A percentile compares a stretch with the other conserved stretches of the same genome.
Evolutionary conservation across 37 sponge, comb jelly and placozoan species (phyloP).

Genomic region (Mnemiopsis leidyi): DNA sequence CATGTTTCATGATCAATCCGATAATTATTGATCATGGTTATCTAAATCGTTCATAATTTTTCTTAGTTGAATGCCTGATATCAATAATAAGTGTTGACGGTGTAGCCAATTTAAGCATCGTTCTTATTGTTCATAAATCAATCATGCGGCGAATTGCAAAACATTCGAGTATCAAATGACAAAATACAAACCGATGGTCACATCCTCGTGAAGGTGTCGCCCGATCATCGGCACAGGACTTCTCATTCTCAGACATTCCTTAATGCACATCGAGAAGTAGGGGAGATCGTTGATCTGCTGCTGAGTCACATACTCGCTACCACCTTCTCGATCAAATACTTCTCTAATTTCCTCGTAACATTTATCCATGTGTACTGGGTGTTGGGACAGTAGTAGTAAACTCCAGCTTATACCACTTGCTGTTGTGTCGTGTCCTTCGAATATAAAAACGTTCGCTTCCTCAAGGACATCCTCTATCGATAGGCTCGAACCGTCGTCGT

Average conservation of each 20-base stretch:
- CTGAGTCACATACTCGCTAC: neutral
- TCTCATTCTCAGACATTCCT: conserved; percentile 37
- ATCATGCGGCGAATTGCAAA: too few relatives aligned
- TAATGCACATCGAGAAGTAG: neutral
- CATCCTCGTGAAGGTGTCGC: neutral
- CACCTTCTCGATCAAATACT: neutral
- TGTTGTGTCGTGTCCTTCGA: neutral
- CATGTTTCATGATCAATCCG: too few relatives aligned
- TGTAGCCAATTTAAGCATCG: too few relatives aligned
- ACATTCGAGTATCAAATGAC: too few relatives aligned
- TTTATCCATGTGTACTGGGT: neutral
- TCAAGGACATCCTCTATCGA: conserved; percentile 11
- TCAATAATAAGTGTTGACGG: too few relatives aligned
- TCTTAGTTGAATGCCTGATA: too few relatives aligned
- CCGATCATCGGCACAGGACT: neutral
- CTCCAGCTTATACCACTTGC: neutral
- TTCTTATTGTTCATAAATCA: too few relatives aligned
- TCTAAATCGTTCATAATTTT: too few relatives aligned
- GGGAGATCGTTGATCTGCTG: neutral
- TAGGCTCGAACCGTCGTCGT: neutral
- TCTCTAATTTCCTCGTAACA: neutral
- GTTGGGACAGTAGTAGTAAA: neutral
- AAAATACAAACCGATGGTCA: neutral
- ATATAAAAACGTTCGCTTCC: neutral
- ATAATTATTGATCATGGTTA: too few relatives aligned